These are phyloP conservation scores for Rhizomys pruinosus DNA, from an alignment of 2,113 vertebrate species.

Conservation along the genomic window DNA sequence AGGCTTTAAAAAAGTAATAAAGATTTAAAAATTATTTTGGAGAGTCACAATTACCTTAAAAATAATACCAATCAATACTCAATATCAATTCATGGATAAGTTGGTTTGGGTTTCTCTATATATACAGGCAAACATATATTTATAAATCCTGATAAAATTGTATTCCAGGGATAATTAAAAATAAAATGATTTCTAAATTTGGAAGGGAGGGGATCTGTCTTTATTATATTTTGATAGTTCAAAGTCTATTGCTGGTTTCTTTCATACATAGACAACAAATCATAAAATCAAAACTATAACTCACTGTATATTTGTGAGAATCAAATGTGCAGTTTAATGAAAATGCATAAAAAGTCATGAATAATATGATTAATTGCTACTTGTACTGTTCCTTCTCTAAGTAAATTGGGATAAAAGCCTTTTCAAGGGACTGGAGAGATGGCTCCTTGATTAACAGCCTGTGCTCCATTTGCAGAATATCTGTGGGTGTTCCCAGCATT, in stretches of 20 bases:
- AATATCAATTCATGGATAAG: not conserved
- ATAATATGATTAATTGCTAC: not conserved
- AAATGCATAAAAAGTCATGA: not conserved
- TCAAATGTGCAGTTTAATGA: not conserved
- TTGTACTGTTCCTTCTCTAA: not conserved
- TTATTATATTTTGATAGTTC: not conserved
- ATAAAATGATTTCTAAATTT: not conserved
- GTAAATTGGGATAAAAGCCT: not conserved
- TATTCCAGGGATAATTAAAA: not conserved
- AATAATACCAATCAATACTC: not conserved
- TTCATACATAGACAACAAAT: not conserved
- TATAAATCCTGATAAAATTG: too few species aligned
- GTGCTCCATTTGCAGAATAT: too few species aligned
- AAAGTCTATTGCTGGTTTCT: not conserved
- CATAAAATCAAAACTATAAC: not conserved
- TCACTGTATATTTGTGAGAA: not conserved
- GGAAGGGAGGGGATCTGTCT: accelerated
- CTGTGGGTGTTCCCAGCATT: too few species aligned
- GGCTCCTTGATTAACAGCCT: too few species aligned
- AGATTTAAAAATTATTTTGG: too few species aligned
- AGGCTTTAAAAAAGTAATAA: too few species aligned
- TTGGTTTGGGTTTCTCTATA: not conserved
- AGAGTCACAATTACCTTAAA: too few species aligned
- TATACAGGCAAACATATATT: not conserved
- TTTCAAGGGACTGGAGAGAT: too few species aligned